Conservation (phyloP, 1,140 invertebrate species). For the Drosophila pectinifera region DNA sequence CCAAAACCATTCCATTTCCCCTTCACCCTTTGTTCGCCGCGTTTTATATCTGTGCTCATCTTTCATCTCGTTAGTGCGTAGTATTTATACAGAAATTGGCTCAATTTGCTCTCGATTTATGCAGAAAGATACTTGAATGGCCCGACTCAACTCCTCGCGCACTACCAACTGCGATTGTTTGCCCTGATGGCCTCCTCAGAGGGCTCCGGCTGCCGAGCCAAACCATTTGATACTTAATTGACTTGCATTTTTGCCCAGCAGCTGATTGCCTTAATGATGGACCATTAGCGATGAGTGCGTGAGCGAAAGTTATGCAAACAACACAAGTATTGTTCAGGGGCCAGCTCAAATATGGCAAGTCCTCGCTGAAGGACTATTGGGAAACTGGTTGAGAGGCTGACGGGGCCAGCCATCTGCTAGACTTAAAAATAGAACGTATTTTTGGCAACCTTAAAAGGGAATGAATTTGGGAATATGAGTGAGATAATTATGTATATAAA, state of each 20-base stretch:
- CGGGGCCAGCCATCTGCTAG: not conserved
- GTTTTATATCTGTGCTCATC: slow-evolving; percentile 37
- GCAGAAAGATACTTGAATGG: slow-evolving; percentile 74
- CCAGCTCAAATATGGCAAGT: too few relatives aligned
- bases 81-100: slow-evolving; percentile 81
- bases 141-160: slow-evolving; percentile 24
- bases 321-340: slow-evolving; percentile 17
- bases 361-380: slow-evolving; percentile 7
- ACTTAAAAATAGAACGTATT: not conserved
- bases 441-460: not conserved
- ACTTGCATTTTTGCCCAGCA: slow-evolving; percentile 67
- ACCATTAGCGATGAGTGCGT: slow-evolving; percentile 57
- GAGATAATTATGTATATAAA: too few relatives aligned
- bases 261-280: slow-evolving; percentile 61
- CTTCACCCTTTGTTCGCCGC: too few relatives aligned
- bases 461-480: not conserved
- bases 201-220: slow-evolving; percentile 1
- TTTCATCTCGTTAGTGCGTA: slow-evolving; percentile 78
- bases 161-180: slow-evolving; percentile 70
- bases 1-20: slow-evolving; percentile 39
- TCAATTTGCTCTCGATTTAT: slow-evolving; percentile 82
- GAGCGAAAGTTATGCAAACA: slow-evolving; percentile 28
- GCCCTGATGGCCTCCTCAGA: slow-evolving; percentile 54
- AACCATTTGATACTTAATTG: slow-evolving; percentile 81
- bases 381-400: not conserved